These are phyloP conservation scores for Idaea straminata DNA, from an alignment of 2,888 invertebrate genomes.

Conservation along the genomic window DNA sequence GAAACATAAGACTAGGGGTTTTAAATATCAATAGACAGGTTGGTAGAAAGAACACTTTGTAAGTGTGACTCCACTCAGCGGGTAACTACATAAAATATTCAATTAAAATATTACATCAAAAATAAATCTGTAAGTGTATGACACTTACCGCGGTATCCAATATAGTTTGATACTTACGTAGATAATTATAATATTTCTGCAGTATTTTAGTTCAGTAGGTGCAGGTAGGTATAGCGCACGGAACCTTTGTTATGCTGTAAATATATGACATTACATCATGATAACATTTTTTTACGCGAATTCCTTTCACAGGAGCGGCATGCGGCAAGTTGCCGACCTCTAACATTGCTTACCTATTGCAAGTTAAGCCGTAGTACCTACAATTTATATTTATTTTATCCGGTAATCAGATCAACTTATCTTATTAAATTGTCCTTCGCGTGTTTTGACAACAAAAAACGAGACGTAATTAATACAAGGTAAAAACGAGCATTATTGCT, in stretches of 20 bases:
- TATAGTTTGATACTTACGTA: no score
- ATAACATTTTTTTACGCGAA: slow-evolving; percentile 19
- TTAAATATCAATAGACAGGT: no score
- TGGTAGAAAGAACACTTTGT: not conserved
- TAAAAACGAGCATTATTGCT: no score
- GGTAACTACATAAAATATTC: no score
- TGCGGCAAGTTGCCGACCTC: slow-evolving; percentile 27
- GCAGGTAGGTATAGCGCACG: no score
- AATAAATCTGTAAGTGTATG: no score
- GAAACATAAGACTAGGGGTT: not conserved
- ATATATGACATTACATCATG: slow-evolving; percentile 7
- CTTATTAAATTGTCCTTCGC: not conserved
- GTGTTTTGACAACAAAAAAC: not conserved
- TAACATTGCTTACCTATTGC: slow-evolving; percentile 18
- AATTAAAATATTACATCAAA: not conserved
- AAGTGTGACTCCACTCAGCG: no score
- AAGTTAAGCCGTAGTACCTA: slow-evolving; percentile 7
- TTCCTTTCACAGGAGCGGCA: slow-evolving; percentile 26
- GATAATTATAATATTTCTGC: not conserved
- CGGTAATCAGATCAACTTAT: not conserved
- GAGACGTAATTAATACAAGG: not conserved
- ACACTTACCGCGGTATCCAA: no score
- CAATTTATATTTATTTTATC: not conserved
- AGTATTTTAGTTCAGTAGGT: not conserved
- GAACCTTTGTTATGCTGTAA: not conserved